Conservation (phyloP, 2,888 invertebrate genomes). For the Furcula furcula region DNA sequence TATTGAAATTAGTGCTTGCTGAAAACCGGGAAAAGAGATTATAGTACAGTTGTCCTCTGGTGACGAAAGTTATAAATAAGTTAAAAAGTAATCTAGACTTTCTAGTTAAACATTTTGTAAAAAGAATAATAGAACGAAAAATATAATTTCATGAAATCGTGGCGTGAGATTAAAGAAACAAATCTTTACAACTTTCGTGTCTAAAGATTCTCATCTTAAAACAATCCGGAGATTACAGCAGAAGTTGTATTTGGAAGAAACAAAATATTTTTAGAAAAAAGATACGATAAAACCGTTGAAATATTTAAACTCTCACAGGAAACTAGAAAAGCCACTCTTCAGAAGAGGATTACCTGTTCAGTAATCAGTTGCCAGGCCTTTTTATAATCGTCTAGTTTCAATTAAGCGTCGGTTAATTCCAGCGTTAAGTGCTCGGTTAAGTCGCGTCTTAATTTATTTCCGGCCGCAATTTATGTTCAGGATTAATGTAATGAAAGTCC, state of each 20-base stretch:
- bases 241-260: constrained; percentile 62
- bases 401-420: constrained; percentile 74
- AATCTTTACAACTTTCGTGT: constrained; percentile 38
- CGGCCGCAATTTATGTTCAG: constrained; percentile 66
- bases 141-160: constrained; percentile 34
- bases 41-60: background rate
- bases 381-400: constrained; percentile 67
- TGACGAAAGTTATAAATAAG: constrained; percentile 5
- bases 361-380: constrained; percentile 60
- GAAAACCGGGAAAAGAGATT: background rate
- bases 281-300: too few species aligned
- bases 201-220: constrained; percentile 50
- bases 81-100: constrained; percentile 8
- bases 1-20: too few species aligned
- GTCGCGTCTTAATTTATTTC: constrained; percentile 71
- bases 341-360: constrained; percentile 53
- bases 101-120: constrained; percentile 8
- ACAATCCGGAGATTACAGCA: constrained; percentile 60
- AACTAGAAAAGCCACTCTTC: constrained; percentile 64
- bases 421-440: constrained; percentile 69
- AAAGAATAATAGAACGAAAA: constrained; percentile 13
- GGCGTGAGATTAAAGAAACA: constrained; percentile 31
- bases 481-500: constrained; percentile 71
- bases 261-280: too few species aligned
- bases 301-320: constrained; percentile 44